Evolutionary conservation across 1,140 invertebrate species (phyloP).

Genomic region (Sycobia sp.): DNA sequence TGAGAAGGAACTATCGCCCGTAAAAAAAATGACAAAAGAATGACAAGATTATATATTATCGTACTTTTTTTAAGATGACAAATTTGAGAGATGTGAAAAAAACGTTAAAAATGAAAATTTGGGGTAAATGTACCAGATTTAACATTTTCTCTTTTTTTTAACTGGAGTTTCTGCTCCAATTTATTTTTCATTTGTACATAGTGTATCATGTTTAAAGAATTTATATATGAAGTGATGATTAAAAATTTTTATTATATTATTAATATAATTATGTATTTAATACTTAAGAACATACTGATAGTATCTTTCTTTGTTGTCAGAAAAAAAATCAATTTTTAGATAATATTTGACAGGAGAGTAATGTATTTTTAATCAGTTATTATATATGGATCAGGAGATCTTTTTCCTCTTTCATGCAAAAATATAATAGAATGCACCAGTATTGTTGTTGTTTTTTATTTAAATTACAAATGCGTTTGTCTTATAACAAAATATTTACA

Average conservation of each 20-base stretch:
- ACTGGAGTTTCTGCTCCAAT: conserved; percentile 39
- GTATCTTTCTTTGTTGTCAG: conserved; percentile 45
- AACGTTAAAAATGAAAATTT: conserved; percentile 20
- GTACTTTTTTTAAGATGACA: conserved; percentile 26
- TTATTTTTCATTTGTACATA: conserved; percentile 60
- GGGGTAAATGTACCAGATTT: conserved; percentile 23
- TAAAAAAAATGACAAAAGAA: conserved; percentile 14
- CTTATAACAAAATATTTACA: conserved; percentile 25
- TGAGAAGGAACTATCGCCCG: conserved; percentile 25
- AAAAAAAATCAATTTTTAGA: conserved; percentile 52
- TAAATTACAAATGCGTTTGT: conserved; percentile 25
- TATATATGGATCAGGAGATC: conserved; percentile 40
- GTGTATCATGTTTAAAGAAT: conserved; percentile 54
- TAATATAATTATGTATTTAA: conserved; percentile 55
- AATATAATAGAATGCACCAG: conserved; percentile 53
- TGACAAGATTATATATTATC: conserved; percentile 32
- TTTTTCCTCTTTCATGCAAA: conserved; percentile 51
- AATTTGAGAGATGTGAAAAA: conserved; percentile 24
- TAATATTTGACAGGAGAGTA: conserved; percentile 46
- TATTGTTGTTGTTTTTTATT: conserved; percentile 39
- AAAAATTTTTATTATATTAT: conserved; percentile 49
- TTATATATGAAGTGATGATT: conserved; percentile 43
- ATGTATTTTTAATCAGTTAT: conserved; percentile 58
- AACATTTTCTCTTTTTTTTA: conserved; percentile 38
- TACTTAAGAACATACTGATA: conserved; percentile 44